Base-by-base conservation (phyloP, 1,140 invertebrate species). In the Pseudomyrmex pallidus region DNA sequence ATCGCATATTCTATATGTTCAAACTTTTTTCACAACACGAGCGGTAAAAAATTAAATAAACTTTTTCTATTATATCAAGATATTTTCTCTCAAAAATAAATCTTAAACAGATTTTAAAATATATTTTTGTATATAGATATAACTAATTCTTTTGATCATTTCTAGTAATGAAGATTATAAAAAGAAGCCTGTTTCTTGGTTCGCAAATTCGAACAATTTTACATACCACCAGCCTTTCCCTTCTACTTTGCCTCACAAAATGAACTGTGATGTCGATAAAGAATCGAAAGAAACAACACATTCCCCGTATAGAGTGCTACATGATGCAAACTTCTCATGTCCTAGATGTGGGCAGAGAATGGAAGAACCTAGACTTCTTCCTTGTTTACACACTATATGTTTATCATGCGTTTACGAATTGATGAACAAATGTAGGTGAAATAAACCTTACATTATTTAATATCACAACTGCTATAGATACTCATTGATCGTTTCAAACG, bases 321-420 rank as follows among this genome's bases (percentile, higher is more conserved):
- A 88, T 68, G 83, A 89, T 13, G 83, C 89, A 74, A 78, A 91
- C 35, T 91, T 93, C 15, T 90, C 86, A 86, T 94, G 93, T 85
- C 93, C 92, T n/a, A 90, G 91, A 83, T 94, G 93, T 77, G 84
- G 88, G 9, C 74, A 83, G 50, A 89, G 84, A 44, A 93, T 94
- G 93, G 89, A 92, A 15, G 93, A 94, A 61, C 93, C 93, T 1
- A 89, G 92, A 74, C 76, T 94, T 20, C 89, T 94, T 22, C 91
- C 92, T 73, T 94, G 93, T 56, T 88, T 94, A 3, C 93, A 94
- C 89, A 88, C 92, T 17, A 91, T 94, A 20, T 94, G 93, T 67
- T 90, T 87, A 9, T 61, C 73, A 5, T 94, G 93, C 83, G 87
- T 94, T 52, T 89, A 90, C 8, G 89, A 93, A 76, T 89, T 93